Evolutionary conservation across 2,113 vertebrate species (phyloP).

Genomic region (Anas platyrhynchos): DNA sequence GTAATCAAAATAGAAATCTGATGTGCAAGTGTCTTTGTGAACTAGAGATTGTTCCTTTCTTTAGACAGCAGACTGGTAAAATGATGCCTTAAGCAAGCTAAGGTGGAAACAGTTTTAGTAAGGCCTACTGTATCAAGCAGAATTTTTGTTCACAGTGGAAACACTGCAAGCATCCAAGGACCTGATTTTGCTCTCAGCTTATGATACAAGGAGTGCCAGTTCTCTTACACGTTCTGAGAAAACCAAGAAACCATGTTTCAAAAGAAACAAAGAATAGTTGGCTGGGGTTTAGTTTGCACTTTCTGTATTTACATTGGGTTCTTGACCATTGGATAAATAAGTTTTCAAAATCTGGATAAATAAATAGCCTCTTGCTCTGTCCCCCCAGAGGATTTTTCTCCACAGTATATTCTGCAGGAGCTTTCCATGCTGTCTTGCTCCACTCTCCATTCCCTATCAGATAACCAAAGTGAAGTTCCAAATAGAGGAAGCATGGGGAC

Average conservation of each 20-base stretch:
- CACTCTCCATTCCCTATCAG: not conserved
- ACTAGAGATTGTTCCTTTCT: slow-evolving; percentile 36
- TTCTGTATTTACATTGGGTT: not conserved
- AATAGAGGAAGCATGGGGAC: not conserved
- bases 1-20: slow-evolving; percentile 57
- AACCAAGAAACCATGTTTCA: not conserved
- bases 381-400: not conserved
- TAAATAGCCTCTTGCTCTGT: not conserved
- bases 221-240: not conserved
- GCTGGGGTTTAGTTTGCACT: not conserved
- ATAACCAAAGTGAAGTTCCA: not conserved
- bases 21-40: slow-evolving; percentile 26
- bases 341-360: not conserved
- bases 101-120: slow-evolving; percentile 53
- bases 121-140: slow-evolving; percentile 31
- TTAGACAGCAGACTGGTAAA: slow-evolving; percentile 45
- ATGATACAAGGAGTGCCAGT: not conserved
- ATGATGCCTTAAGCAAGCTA: not conserved
- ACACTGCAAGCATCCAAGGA: not conserved
- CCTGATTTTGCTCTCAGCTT: not conserved
- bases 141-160: slow-evolving; percentile 60
- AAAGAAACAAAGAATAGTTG: not conserved
- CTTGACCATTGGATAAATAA: not conserved
- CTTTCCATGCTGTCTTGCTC: not conserved
- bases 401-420: not conserved